Base-by-base conservation (phyloP, 2,113 vertebrate species). In the Budorcas taxicolor region DNA sequence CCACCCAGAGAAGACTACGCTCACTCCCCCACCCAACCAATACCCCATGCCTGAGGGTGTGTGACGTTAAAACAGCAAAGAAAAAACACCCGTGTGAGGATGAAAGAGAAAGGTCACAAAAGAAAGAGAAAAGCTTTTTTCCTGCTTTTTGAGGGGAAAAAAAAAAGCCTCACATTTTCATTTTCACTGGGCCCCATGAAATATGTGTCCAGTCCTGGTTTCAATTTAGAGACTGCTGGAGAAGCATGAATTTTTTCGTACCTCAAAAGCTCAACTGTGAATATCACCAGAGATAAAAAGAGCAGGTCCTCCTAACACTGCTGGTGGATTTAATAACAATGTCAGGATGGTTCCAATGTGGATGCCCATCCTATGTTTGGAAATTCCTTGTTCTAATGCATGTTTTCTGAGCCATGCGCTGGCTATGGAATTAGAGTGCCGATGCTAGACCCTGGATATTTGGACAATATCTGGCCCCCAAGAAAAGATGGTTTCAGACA, bases 211-310 rank as follows among this genome's bases (percentile, higher is more conserved):
- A 92, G 33, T 25, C 43, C 74, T 84, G 43, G 80, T 87, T 96
- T 96, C 21, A 80, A 90, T 90, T 88, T 93, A 95, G 82, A 60
- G 36, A 78, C 53, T 62, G 47, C 45, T 76, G 96, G 40, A 92
- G 83, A 91, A 96, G 19, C 13, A 15, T 91, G 31, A n/a, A 16
- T 7, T 16, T 60, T 40, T 80, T 12, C 12, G 2, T 60, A 47
- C 16, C 12, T 94, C 57, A 53, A 90, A 96, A 97, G 29, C 23
- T 67, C 91, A 94, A 80, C 33, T 85, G 13, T 52, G 40, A 94
- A 47, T 95, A 80, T 96, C 31, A 43, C 52, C 47, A 90, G 95
- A 93, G 40, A 82, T n/a, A 43, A 88, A 92, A 91, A 89, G 47
- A 97, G 9, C 12, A 87, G 43, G 11, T 90, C 45, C 52, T 71